These are phyloP conservation scores for Melangyna quadrimaculata DNA, from an alignment of 2,888 invertebrate genomes.

Conservation along the genomic window DNA sequence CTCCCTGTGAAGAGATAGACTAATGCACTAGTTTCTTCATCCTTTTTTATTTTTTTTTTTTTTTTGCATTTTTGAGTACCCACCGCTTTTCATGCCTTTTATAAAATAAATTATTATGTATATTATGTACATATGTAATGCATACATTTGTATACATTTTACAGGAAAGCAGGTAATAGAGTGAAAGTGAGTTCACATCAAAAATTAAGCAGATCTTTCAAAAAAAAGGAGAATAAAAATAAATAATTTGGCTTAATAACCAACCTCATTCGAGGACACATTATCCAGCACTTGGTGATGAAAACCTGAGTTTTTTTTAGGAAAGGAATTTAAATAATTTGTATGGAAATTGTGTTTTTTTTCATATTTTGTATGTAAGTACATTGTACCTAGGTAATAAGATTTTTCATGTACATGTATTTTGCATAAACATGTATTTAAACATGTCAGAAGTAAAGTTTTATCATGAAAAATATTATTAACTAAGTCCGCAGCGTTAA, in stretches of 20 bases:
- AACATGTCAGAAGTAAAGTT: too few species aligned
- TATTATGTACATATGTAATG: constrained; percentile 5
- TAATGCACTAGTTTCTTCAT: constrained; percentile 67
- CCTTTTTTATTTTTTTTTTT: too few species aligned
- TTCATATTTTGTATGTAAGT: too few species aligned
- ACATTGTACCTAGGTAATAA: too few species aligned
- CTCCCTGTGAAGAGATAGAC: constrained; percentile 27
- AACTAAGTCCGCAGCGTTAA: too few species aligned
- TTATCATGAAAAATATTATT: too few species aligned
- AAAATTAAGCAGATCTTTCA: constrained; percentile 10
- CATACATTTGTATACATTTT: not conserved
- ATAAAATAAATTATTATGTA: constrained; percentile 49
- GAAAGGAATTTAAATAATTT: too few species aligned
- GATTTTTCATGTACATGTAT: too few species aligned
- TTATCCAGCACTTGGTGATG: not conserved
- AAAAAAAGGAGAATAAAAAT: not conserved
- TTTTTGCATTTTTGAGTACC: constrained; percentile 21
- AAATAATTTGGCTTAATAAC: constrained; percentile 16
- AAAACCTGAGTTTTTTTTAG: not conserved
- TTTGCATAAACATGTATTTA: too few species aligned
- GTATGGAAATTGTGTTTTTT: too few species aligned
- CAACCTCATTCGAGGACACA: not conserved
- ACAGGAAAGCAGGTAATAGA: not conserved
- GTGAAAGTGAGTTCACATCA: constrained; percentile 21
- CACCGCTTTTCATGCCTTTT: constrained; percentile 33